Evolutionary conservation across 2,113 vertebrate species (phyloP).

Genomic region (Theropithecus gelada): DNA sequence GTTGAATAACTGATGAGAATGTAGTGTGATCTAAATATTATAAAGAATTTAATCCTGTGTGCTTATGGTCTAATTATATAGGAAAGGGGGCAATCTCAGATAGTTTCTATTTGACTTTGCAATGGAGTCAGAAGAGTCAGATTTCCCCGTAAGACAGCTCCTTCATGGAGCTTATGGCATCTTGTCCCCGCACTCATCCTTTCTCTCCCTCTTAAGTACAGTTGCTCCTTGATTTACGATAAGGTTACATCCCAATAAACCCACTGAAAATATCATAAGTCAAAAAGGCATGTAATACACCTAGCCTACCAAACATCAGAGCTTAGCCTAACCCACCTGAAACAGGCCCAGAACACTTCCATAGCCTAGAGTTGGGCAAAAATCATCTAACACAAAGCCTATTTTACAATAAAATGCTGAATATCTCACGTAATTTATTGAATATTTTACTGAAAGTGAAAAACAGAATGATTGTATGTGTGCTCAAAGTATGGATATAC

Average conservation of each 20-base stretch:
- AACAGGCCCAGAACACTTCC: neutral
- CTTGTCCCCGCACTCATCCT: neutral
- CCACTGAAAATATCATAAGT: neutral
- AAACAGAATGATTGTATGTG: neutral
- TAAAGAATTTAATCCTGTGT: neutral
- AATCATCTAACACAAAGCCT: neutral
- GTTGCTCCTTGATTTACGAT: neutral
- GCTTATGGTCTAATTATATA: neutral
- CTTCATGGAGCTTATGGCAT: neutral
- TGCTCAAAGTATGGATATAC: neutral
- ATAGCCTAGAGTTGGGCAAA: neutral
- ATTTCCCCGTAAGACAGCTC: neutral
- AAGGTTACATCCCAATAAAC: neutral
- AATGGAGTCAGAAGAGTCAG: neutral
- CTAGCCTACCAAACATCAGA: neutral
- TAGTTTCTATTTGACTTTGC: neutral
- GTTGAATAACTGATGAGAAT: neutral
- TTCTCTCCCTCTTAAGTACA: neutral
- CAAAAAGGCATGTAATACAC: neutral
- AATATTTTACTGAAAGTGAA: neutral
- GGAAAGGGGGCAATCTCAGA: neutral
- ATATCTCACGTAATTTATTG: neutral
- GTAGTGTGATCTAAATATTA: neutral
- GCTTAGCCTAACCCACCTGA: neutral
- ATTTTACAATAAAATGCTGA: neutral